These are phyloP conservation scores for Drosophila pseudotakahashii DNA, from an alignment of 2,888 invertebrate genomes.

Conservation along the genomic window DNA sequence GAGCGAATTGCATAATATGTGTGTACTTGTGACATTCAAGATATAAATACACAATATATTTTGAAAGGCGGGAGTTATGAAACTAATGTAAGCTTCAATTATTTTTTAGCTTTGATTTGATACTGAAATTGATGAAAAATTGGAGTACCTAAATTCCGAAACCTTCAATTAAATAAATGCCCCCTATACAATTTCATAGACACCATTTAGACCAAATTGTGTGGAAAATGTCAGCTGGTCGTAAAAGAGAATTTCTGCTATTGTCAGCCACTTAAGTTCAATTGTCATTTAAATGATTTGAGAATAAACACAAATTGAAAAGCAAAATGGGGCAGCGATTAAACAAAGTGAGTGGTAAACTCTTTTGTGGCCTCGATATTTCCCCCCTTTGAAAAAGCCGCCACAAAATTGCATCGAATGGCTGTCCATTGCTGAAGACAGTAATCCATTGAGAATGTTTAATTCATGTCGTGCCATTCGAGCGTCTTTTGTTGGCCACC, in stretches of 20 bases:
- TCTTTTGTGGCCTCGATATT: conserved; percentile 17
- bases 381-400: background rate
- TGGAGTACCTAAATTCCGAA: background rate
- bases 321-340: conserved; percentile 9
- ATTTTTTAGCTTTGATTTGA: background rate
- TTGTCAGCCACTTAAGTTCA: conserved; percentile 14
- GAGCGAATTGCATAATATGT: background rate
- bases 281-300: conserved; percentile 16
- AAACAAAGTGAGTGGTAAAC: conserved; percentile 16
- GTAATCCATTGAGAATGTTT: conserved; percentile 20
- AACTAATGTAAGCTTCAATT: background rate
- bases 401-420: conserved; percentile 19
- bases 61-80: background rate
- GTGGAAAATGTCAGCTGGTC: conserved; percentile 4
- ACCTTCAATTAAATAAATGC: background rate
- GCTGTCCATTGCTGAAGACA: conserved; percentile 4
- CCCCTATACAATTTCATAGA: background rate
- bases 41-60: background rate
- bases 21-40: background rate
- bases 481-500: background rate
- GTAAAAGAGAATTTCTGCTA: background rate
- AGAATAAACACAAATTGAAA: conserved; percentile 15
- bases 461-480: conserved; percentile 16
- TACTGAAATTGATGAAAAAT: no score
- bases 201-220: background rate